A percentile compares a stretch with the other conserved stretches of the same genome.
These are phyloP conservation scores for Triops cancriformis DNA, from an alignment of 1,140 invertebrate species.

Conservation along the genomic window DNA sequence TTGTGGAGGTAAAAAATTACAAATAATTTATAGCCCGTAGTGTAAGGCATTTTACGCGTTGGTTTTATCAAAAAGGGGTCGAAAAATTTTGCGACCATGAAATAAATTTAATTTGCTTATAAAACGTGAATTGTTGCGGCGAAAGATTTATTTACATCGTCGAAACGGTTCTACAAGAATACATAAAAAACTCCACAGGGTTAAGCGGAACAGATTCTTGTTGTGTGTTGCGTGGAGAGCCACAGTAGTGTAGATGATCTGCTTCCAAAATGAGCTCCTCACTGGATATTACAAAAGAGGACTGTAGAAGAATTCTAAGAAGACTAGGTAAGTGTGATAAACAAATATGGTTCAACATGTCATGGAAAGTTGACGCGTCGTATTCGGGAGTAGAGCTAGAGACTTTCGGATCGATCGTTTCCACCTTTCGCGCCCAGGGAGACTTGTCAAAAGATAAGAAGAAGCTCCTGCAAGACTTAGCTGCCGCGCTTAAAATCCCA, in stretches of 20 bases:
- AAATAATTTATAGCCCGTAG: not conserved
- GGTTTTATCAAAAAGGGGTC: not conserved
- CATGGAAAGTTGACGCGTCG: constrained; percentile 37
- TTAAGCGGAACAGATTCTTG: not conserved
- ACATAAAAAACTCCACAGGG: not conserved
- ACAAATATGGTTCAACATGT: constrained; percentile 27
- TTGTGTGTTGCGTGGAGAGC: not conserved
- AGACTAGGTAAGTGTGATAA: constrained; percentile 59
- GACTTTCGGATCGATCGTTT: constrained; percentile 78
- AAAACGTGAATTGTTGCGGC: not conserved
- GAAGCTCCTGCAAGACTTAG: constrained; percentile 70
- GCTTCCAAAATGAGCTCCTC: not conserved
- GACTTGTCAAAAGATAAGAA: constrained; percentile 71
- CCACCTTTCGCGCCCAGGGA: constrained; percentile 83
- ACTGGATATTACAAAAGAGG: constrained; percentile 68
- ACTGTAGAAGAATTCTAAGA: constrained; percentile 73
- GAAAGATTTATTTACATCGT: not conserved
- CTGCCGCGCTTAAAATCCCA: constrained; percentile 71
- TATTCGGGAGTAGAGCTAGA: constrained; percentile 61
- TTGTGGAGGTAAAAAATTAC: not conserved
- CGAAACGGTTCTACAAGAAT: not conserved
- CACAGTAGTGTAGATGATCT: not conserved
- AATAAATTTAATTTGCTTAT: not conserved
- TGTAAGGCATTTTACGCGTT: not conserved
- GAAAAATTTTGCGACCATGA: not conserved